Percentiles rank a stretch among this genome's conserved stretches.
Conservation (phyloP, 2,888 invertebrate genomes). For the Tricholauxania praeusta region DNA sequence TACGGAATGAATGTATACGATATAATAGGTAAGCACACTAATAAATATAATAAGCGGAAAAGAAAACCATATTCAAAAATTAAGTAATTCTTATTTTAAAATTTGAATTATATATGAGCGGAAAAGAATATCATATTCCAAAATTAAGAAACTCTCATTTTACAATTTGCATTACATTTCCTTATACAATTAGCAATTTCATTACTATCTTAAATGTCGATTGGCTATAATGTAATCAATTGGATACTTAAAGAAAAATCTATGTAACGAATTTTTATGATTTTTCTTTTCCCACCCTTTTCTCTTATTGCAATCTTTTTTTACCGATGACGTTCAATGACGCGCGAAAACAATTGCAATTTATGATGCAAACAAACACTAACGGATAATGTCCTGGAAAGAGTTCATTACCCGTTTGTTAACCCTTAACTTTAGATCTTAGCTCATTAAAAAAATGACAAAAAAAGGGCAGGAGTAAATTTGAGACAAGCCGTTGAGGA, state of each 20-base stretch:
- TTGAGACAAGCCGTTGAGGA: constrained; percentile 10
- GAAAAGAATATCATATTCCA: too few species aligned
- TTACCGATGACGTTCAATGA: constrained; percentile 25
- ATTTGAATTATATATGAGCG: constrained; percentile 39
- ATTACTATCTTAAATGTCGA: constrained; percentile 40
- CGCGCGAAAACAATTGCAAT: constrained; percentile 34
- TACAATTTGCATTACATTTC: constrained; percentile 45
- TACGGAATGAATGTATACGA: too few species aligned
- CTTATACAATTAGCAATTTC: constrained; percentile 36
- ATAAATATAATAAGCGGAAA: too few species aligned
- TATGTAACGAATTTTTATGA: constrained; percentile 44
- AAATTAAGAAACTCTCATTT: constrained; percentile 45
- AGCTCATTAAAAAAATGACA: not conserved
- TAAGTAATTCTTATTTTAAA: constrained; percentile 44
- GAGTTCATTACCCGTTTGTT: constrained; percentile 19
- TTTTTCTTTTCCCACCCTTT: constrained; percentile 24
- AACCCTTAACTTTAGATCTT: constrained; percentile 19
- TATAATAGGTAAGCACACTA: too few species aligned
- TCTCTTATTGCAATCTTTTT: not conserved
- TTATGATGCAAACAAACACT: constrained; percentile 19
- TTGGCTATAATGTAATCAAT: constrained; percentile 31
- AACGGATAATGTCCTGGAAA: not conserved
- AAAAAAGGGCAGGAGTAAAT: constrained; percentile 11
- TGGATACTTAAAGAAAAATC: not conserved
- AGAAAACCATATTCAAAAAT: constrained; percentile 27